Evolutionary conservation across 1,140 invertebrate species (phyloP).

Genomic region (Mylabris phalerata): DNA sequence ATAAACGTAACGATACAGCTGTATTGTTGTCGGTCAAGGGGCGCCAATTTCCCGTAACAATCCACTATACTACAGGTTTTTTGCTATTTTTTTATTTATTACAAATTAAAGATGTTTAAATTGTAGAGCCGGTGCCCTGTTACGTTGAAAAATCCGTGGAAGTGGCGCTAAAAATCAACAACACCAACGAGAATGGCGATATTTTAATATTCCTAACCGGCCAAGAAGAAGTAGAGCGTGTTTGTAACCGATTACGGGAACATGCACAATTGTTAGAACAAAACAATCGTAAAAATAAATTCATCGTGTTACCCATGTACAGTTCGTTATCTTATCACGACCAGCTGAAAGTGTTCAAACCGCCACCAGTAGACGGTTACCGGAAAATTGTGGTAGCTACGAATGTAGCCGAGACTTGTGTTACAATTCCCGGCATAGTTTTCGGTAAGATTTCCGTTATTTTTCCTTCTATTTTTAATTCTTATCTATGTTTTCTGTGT

Average conservation of each 20-base stretch:
- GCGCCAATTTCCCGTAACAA: conserved; percentile 78
- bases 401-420: conserved; percentile 96
- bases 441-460: conserved; percentile 56
- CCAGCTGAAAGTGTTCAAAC: conserved; percentile 84
- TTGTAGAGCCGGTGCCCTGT: conserved; percentile 76
- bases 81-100: conserved; percentile 1
- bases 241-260: conserved; percentile 59
- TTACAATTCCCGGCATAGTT: conserved; percentile 78
- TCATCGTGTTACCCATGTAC: conserved; percentile 88
- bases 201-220: conserved; percentile 93
- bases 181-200: conserved; percentile 74
- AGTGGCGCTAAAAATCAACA: conserved; percentile 84
- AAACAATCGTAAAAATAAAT: conserved; percentile 46
- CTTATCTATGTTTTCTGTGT: too few species aligned
- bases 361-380: conserved; percentile 55
- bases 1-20: conserved; percentile 59
- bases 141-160: conserved; percentile 85
- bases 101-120: neutral
- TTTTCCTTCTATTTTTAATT: conserved; percentile 8
- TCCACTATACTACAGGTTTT: conserved; percentile 69
- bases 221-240: conserved; percentile 81
- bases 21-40: conserved; percentile 85
- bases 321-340: conserved; percentile 77
- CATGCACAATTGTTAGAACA: conserved; percentile 49
- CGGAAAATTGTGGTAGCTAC: conserved; percentile 94